Base-by-base conservation (phyloP, 30 jellyfish, hydroid and myxozoan species). In the Catostylus mosaicus region DNA sequence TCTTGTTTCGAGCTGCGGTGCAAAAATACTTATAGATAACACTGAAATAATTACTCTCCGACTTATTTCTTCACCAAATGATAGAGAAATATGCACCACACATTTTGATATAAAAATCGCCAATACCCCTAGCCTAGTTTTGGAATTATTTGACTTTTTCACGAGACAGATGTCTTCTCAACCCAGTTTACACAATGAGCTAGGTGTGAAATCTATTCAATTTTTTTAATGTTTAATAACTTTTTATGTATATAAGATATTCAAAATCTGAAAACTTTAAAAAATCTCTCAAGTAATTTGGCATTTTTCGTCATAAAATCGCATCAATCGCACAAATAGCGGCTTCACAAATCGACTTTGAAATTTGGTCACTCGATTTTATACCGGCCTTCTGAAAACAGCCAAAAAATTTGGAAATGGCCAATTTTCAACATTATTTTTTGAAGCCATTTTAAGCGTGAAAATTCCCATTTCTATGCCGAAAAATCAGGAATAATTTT, bases 321-420 rank as follows among this genome's bases (percentile, higher is more conserved):
- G 3, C 29, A 3, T 7, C 18, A n/a, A 52, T 52, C 67, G 67
- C 24, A 10, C 6, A 10, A 52, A 20, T 4, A 10, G 29, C 29
- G 67, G 67, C 7, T 52, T 52, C 29, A 52, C 67, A 52, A 52
- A 52, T 52, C 67, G 30, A 52, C 67, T 52, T 52, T 52, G 67
- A 52, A 52, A 52, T 52, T 10, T 52, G 27, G 29, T 6, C 67
- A 52, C 3, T 3, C 30, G 24, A 52, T 3, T 7, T 52, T 52
- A 52, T 26, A 52, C 30, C 27, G 19, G 67, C 6, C 67, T 3
- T 52, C 67, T 40, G 11, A 5, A 5, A 40, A 40, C n/a, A n/a
- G n/a, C n/a, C n/a, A n/a, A n/a, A n/a, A n/a, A n/a, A n/a, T n/a
- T n/a, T n/a, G n/a, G n/a, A n/a, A n/a, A n/a, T n/a, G n/a, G n/a